Base-by-base conservation (phyloP, 2,797 vertebrate genomes). In the Lerista edwardsae region DNA sequence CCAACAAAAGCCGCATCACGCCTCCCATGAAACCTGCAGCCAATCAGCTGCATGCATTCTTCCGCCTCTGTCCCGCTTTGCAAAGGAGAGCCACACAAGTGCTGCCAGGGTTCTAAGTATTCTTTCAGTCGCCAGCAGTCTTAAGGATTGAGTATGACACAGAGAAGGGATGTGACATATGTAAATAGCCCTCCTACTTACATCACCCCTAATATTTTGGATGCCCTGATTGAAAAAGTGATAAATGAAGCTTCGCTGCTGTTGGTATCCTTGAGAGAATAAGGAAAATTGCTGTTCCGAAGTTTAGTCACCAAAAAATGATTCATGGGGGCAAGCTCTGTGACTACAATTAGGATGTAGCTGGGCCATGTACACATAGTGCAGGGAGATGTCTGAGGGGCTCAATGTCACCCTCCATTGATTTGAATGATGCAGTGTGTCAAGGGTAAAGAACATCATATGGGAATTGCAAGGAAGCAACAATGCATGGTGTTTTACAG, bases 401-500 rank as follows among this genome's bases (percentile, higher is more conserved):
- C 5, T 23, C 79, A 64, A 29, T 41, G 29, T 21, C 65, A 55
- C 6, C 82, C 9, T 3, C 2, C 1, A 78, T 34, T 79, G 84
- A 83, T 89, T 61, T 86, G 76, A 87, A 25, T 25, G 82, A 85
- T 80, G 57, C 12, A 83, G 0, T 69, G 44, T 75, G 89, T 83
- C 0, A 68, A 86, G 85, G 83, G 62, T 0, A 47, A 87, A 27
- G 84, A 84, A 27, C 0, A 21, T 6, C 3, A 36, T n/a, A 47
- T 14, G 86, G 62, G 27, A 73, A 91, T 72, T 51, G 21, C 44
- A 86, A 78, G 73, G 44, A 84, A 91, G 84, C 82, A 85, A 79
- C 61, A 44, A 51, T n/a, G 47, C 3, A 11, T 14, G 82, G 69
- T 79, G 79, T 85, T n/a, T 67, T 77, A 81, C 59, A 80, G 69